phyloP scores from a whole-genome alignment of 2,888 invertebrate species.

The Aspidiotus destructor region DNA sequence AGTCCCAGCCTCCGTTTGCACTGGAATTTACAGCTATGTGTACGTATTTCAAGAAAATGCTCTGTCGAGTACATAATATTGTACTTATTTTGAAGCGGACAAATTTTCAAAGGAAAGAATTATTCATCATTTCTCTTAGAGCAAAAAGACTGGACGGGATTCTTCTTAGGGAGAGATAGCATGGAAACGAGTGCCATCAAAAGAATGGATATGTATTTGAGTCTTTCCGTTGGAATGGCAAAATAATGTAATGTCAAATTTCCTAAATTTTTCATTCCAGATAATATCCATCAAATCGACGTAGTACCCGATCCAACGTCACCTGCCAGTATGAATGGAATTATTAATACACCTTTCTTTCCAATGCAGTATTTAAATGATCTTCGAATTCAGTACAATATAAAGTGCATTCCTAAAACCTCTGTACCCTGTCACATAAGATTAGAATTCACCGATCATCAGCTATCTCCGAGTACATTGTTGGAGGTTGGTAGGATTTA shows the following conservation, averaged over 20 bases:
- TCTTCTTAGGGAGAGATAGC: no score
- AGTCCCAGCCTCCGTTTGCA: conserved; percentile 53
- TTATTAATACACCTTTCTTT: conserved; percentile 57
- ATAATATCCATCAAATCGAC: conserved; percentile 6
- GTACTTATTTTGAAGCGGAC: neutral
- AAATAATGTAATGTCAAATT: no score
- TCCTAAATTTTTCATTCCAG: neutral
- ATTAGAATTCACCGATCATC: conserved; percentile 58
- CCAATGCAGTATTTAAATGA: conserved; percentile 58
- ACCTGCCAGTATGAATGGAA: conserved; percentile 41
- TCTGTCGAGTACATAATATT: neutral
- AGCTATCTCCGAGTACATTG: conserved; percentile 54
- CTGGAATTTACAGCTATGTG: conserved; percentile 55
- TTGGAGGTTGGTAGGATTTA: conserved; percentile 48
- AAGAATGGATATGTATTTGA: no score
- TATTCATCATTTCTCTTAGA: no score
- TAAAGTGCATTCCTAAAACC: conserved; percentile 46
- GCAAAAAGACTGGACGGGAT: no score
- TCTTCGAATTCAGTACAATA: conserved; percentile 54
- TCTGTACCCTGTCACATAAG: conserved; percentile 44
- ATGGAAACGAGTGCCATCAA: no score
- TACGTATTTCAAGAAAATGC: conserved; percentile 41
- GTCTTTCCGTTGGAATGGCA: no score
- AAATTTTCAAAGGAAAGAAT: neutral
- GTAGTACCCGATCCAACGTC: neutral